phyloP scores from a whole-genome alignment of 2,888 invertebrate species.

The Drosophila demipolita region DNA sequence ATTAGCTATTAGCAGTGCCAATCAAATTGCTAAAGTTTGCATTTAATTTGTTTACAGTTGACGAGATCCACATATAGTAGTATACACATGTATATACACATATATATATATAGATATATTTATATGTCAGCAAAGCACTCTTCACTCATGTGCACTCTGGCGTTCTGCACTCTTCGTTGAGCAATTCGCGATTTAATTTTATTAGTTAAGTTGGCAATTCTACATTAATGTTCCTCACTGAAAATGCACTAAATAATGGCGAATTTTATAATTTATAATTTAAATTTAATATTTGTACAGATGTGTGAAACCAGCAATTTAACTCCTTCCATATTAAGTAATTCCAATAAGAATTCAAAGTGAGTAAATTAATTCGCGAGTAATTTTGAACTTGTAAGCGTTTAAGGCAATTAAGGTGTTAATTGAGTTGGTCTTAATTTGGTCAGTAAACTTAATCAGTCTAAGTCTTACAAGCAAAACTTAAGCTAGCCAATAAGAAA shows the following conservation, averaged over 20 bases:
- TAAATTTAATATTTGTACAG: constrained; percentile 12
- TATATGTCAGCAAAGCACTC: neutral
- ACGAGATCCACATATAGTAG: neutral
- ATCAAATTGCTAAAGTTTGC: constrained; percentile 11
- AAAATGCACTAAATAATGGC: constrained; percentile 29
- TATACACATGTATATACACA: neutral
- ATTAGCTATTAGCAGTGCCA: constrained; percentile 59
- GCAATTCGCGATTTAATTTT: constrained; percentile 39
- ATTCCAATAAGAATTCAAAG: neutral
- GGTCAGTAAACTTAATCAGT: neutral
- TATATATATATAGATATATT: neutral
- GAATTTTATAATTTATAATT: constrained; percentile 25
- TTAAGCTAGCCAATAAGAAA: neutral
- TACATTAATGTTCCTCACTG: constrained; percentile 17
- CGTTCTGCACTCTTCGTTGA: constrained; percentile 7
- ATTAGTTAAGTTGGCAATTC: constrained; percentile 41
- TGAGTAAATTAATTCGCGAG: neutral
- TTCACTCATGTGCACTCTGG: constrained; percentile 56
- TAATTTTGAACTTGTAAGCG: neutral
- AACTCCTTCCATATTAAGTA: neutral
- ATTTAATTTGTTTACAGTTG: constrained; percentile 10
- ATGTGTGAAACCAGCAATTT: constrained; percentile 4
- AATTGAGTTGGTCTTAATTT: neutral
- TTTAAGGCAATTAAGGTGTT: neutral
- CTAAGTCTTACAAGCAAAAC: neutral